A percentile compares a stretch with the other conserved stretches of the same genome.
Conservation (phyloP, 2,888 invertebrate genomes). For the Malachius bipustulatus region DNA sequence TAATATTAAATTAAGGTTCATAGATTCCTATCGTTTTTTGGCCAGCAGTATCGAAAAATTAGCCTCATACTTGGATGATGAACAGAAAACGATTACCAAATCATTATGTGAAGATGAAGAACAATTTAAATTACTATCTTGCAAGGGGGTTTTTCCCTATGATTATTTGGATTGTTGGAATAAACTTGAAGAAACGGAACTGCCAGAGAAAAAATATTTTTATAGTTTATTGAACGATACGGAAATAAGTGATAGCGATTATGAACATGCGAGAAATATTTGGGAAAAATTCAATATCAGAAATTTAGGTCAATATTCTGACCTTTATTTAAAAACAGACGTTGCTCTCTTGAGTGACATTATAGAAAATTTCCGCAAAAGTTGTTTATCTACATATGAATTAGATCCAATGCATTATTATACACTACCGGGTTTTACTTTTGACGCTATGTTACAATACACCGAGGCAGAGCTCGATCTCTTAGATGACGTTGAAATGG, state of each 20-base stretch:
- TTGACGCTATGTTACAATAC: neutral
- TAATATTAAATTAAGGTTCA: neutral
- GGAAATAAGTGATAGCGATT: neutral
- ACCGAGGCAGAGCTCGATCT: neutral
- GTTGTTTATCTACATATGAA: neutral
- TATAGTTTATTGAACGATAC: neutral
- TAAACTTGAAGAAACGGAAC: neutral
- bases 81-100: slow-evolving; percentile 3
- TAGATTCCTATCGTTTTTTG: neutral
- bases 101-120: neutral
- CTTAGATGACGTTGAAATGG: neutral
- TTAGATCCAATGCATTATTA: slow-evolving; percentile 1
- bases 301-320: neutral
- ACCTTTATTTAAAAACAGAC: neutral
- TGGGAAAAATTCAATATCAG: neutral
- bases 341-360: neutral
- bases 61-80: too few species aligned
- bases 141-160: neutral
- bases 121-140: neutral
- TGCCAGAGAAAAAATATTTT: neutral
- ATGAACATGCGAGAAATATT: neutral
- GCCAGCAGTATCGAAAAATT: neutral
- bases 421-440: neutral
- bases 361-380: neutral
- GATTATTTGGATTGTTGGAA: neutral